Conservation (phyloP, 2,113 vertebrate genomes). For the Panthera leo region DNA sequence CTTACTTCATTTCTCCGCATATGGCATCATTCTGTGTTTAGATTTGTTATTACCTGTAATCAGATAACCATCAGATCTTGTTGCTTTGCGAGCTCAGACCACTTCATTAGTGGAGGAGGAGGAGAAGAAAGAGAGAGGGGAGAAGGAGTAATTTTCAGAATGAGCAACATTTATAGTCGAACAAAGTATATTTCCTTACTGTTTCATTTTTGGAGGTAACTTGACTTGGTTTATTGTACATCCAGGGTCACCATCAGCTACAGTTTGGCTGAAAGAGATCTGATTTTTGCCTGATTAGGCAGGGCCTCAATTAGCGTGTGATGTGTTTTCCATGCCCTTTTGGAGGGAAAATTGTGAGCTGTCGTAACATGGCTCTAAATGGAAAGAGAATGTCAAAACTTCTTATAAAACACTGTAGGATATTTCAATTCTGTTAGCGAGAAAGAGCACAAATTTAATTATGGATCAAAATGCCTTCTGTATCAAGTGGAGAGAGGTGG, state of each 20-base stretch:
- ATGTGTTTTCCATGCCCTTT: slow-evolving; percentile 59
- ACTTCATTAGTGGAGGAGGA: background rate
- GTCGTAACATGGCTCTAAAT: slow-evolving; percentile 54
- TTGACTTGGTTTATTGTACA: background rate
- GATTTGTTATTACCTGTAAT: background rate
- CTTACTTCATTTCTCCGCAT: background rate
- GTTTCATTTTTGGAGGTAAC: background rate
- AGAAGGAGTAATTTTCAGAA: background rate
- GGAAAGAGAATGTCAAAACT: slow-evolving; percentile 56
- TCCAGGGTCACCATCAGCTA: background rate
- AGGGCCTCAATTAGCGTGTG: background rate
- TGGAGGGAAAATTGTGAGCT: slow-evolving; percentile 56
- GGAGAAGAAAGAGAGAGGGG: background rate
- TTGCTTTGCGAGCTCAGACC: background rate
- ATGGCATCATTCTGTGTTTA: background rate
- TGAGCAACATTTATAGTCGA: background rate
- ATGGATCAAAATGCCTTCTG: slow-evolving; percentile 47
- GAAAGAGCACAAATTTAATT: slow-evolving; percentile 73
- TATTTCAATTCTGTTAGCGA: slow-evolving; percentile 59
- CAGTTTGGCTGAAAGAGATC: background rate
- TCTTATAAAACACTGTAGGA: slow-evolving; percentile 51
- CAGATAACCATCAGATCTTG: background rate
- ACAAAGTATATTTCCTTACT: background rate
- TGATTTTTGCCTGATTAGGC: background rate
- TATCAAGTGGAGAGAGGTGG: background rate